Percentiles rank a stretch among this genome's conserved stretches.
phyloP scores from a whole-genome alignment of 1,140 invertebrate species.

The Bombus confusus region DNA sequence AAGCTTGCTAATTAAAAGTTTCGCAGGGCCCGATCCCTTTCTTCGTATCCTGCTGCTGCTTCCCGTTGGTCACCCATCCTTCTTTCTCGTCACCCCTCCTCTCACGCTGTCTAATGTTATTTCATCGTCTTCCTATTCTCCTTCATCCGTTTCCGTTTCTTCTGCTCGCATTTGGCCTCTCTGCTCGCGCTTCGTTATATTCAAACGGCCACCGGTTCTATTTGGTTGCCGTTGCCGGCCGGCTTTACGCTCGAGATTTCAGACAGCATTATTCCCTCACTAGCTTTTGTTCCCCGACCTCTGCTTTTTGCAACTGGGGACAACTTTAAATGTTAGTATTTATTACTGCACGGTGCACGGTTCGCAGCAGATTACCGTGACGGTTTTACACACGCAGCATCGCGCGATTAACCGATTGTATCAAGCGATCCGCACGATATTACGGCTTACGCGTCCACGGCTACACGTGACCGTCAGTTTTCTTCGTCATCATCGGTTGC shows the following conservation, averaged over 20 bases:
- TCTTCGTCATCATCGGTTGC: not conserved
- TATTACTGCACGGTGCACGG: slow-evolving; percentile 35
- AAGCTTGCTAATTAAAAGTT: slow-evolving; percentile 80
- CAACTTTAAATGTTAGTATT: slow-evolving; percentile 62
- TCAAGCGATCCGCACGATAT: slow-evolving; percentile 19
- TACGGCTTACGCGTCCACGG: not conserved
- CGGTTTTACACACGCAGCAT: slow-evolving; percentile 29
- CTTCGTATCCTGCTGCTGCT: slow-evolving; percentile 10
- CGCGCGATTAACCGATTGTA: slow-evolving; percentile 57
- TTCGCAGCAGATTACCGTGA: slow-evolving; percentile 11
- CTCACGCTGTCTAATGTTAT: not conserved
- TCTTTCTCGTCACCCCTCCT: not conserved
- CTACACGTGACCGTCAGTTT: slow-evolving; percentile 6
- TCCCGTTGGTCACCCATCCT: slow-evolving; percentile 12
- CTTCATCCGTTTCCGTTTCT: not conserved
- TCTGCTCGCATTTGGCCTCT: not conserved
- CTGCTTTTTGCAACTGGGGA: not conserved
- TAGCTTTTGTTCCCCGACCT: not conserved
- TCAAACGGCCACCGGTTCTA: not conserved
- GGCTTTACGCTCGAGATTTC: slow-evolving; percentile 31
- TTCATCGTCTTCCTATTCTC: slow-evolving; percentile 2
- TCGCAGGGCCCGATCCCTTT: slow-evolving; percentile 19
- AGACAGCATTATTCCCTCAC: slow-evolving; percentile 11
- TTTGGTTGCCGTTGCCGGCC: not conserved
- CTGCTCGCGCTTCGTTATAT: not conserved